A percentile compares a stretch with the other conserved stretches of the same genome.
Evolutionary conservation across 2,888 invertebrate genomes (phyloP).

Genomic region (Diploptera punctata): DNA sequence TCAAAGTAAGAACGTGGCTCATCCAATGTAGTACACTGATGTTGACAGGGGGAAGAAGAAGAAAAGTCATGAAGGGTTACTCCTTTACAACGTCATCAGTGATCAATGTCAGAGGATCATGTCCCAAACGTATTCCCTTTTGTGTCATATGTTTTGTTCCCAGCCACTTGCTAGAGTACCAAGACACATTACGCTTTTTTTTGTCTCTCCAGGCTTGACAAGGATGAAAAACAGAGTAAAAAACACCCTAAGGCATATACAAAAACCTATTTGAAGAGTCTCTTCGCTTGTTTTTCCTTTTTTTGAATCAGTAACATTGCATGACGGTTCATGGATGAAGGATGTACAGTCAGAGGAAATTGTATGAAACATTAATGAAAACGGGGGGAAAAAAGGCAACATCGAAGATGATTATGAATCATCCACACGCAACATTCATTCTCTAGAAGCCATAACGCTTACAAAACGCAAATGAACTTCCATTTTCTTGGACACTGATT

Average conservation of each 20-base stretch:
- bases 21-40: no score
- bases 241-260: no score
- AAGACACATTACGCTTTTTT: no score
- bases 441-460: no score
- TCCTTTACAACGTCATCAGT: neutral
- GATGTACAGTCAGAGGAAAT: neutral
- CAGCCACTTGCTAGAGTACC: neutral
- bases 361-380: neutral
- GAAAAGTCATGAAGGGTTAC: neutral
- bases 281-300: neutral
- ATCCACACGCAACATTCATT: neutral
- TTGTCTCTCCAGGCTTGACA: no score
- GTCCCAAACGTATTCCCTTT: slow-evolving; percentile 7
- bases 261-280: no score
- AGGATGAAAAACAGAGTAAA: no score
- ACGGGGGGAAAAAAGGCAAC: neutral
- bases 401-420: neutral
- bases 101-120: neutral
- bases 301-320: neutral
- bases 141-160: slow-evolving; percentile 1
- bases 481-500: no score
- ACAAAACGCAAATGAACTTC: no score
- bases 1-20: no score
- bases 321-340: neutral
- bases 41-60: no score